phyloP scores from a whole-genome alignment of 2,113 vertebrate species.

The Phycodurus eques region DNA sequence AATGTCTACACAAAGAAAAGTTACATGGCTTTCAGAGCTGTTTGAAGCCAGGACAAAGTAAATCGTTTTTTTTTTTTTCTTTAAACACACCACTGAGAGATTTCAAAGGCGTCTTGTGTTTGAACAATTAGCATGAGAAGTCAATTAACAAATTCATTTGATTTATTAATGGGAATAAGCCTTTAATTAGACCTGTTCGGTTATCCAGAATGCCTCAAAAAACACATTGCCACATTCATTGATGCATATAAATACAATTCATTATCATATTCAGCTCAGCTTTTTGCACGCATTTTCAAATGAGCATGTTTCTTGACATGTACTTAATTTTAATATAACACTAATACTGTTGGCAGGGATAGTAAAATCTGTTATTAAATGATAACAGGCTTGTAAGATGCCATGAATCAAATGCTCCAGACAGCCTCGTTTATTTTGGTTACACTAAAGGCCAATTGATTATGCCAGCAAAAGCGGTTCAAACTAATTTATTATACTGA shows the following conservation, averaged over 20 bases:
- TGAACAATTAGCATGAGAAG: slow-evolving; percentile 33
- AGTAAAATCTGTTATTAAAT: background rate
- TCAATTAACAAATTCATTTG: slow-evolving; percentile 45
- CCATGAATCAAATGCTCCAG: background rate
- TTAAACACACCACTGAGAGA: slow-evolving; percentile 19
- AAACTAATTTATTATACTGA: background rate
- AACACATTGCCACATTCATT: background rate
- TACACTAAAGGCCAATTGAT: background rate
- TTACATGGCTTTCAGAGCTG: background rate
- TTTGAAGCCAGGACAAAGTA: slow-evolving; percentile 30
- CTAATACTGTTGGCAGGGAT: background rate
- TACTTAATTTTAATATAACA: background rate
- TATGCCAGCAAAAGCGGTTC: background rate
- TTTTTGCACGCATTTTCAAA: background rate
- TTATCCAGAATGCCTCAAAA: background rate
- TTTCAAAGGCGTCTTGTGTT: slow-evolving; percentile 27
- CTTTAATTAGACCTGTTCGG: slow-evolving; percentile 41
- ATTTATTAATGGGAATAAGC: slow-evolving; percentile 47
- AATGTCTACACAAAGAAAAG: slow-evolving; percentile 17
- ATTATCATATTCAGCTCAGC: background rate
- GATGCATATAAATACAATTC: background rate
- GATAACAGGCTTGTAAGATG: background rate
- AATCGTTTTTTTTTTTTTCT: slow-evolving; percentile 9
- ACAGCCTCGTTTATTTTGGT: background rate
- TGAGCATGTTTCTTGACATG: background rate